A percentile compares a stretch with the other conserved stretches of the same genome.
Conservation (phyloP, 2,113 vertebrate genomes). For the Saguinus midas region DNA sequence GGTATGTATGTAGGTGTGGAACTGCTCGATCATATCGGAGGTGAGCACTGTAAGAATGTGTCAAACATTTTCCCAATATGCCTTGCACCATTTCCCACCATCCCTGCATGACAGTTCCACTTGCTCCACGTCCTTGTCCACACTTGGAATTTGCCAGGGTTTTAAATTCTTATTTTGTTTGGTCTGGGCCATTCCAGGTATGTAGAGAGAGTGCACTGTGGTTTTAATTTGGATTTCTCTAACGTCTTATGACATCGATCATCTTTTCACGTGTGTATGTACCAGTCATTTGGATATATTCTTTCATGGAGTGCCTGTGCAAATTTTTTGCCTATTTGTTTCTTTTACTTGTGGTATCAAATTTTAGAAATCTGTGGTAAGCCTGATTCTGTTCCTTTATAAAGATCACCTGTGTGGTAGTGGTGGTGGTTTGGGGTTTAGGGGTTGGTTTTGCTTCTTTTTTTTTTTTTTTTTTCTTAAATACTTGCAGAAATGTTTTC, state of each 20-base stretch:
- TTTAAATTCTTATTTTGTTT: not conserved
- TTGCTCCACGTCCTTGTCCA: not conserved
- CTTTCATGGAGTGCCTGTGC: not conserved
- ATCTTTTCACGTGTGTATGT: not conserved
- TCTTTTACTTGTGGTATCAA: not conserved
- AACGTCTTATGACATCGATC: too few relatives aligned
- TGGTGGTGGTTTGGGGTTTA: not conserved
- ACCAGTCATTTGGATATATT: rapidly evolving
- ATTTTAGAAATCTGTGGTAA: not conserved
- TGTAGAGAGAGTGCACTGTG: not conserved
- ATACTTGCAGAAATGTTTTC: not conserved
- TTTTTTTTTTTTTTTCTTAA: not conserved
- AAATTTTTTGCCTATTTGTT: not conserved
- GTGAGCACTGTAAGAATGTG: not conserved
- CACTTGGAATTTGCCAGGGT: not conserved
- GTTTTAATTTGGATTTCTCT: not conserved
- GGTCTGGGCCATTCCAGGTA: not conserved
- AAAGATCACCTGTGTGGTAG: not conserved
- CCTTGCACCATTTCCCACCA: not conserved
- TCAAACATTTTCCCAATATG: not conserved
- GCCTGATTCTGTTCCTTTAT: not conserved
- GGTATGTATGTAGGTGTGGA: not conserved
- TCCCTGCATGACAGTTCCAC: rapidly evolving
- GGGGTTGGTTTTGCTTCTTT: not conserved
- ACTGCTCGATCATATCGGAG: not conserved